Evolutionary conservation across 2,888 invertebrate species (phyloP).

Genomic region (Andrena bucephala): DNA sequence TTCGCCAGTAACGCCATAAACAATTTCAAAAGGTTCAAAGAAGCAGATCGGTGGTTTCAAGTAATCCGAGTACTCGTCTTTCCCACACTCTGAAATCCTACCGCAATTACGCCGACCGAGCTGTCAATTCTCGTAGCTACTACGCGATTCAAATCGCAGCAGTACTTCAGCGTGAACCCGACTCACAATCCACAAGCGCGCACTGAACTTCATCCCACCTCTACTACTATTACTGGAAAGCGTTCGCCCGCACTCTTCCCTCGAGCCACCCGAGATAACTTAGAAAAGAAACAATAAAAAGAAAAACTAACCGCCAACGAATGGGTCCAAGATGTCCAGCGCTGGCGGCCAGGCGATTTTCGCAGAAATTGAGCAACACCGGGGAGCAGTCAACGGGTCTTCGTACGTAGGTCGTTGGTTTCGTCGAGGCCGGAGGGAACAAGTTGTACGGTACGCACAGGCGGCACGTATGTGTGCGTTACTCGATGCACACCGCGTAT

Average conservation of each 20-base stretch:
- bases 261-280: background rate
- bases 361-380: constrained; percentile 47
- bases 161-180: background rate
- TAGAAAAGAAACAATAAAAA: background rate
- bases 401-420: constrained; percentile 20
- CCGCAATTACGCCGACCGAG: background rate
- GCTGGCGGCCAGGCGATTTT: constrained; percentile 39
- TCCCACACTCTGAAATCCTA: background rate
- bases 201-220: constrained; percentile 11
- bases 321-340: constrained; percentile 26
- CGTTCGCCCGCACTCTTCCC: constrained; percentile 1
- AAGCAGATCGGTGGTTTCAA: background rate
- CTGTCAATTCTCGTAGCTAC: background rate
- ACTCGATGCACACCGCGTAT: constrained; percentile 43
- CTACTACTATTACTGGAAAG: background rate
- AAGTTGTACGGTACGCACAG: constrained; percentile 46
- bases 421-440: constrained; percentile 35
- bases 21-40: background rate
- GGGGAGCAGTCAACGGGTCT: constrained; percentile 39
- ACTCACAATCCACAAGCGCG: constrained; percentile 2
- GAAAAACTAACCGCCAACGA: constrained; percentile 26
- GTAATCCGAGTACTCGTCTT: background rate
- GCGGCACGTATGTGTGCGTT: constrained; percentile 31
- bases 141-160: constrained; percentile 7
- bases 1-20: background rate